Percentiles rank a stretch among this genome's conserved stretches.
Conservation (phyloP, 2,113 vertebrate genomes). For the Muntiacus muntjak region DNA sequence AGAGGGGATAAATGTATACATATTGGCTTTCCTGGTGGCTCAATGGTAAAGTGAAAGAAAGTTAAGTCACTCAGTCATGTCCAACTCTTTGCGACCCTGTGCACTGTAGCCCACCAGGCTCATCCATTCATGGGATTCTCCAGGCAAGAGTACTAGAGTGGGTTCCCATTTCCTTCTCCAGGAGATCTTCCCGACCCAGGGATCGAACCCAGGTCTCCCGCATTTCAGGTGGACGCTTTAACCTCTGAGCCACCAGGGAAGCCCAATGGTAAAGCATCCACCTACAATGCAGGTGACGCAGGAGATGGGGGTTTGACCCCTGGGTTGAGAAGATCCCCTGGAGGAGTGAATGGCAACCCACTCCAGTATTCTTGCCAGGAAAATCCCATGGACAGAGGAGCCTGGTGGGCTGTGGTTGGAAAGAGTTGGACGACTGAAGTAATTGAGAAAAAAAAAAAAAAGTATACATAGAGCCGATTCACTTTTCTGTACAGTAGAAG, state of each 20-base stretch:
- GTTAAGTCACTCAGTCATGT: too few species aligned
- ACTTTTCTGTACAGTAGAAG: background rate
- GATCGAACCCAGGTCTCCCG: too few species aligned
- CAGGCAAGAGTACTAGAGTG: too few species aligned
- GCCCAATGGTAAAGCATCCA: too few species aligned
- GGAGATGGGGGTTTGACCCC: background rate
- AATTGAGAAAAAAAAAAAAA: background rate
- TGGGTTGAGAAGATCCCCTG: background rate
- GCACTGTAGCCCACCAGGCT: too few species aligned
- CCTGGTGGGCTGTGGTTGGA: background rate
- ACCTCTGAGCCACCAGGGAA: too few species aligned
- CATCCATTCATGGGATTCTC: too few species aligned
- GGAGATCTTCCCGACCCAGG: too few species aligned
- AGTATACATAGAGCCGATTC: background rate
- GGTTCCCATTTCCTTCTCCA: too few species aligned
- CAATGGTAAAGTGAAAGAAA: background rate
- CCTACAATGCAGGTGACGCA: background rate
- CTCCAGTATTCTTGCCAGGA: background rate
- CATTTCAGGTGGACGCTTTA: too few species aligned
- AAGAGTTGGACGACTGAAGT: background rate
- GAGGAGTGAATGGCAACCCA: background rate
- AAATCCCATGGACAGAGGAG: background rate
- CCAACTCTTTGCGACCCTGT: accelerated
- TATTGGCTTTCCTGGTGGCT: background rate
- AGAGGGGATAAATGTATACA: background rate